Evolutionary conservation across 2,113 vertebrate genomes (phyloP).

Genomic region (Alouatta palliata): DNA sequence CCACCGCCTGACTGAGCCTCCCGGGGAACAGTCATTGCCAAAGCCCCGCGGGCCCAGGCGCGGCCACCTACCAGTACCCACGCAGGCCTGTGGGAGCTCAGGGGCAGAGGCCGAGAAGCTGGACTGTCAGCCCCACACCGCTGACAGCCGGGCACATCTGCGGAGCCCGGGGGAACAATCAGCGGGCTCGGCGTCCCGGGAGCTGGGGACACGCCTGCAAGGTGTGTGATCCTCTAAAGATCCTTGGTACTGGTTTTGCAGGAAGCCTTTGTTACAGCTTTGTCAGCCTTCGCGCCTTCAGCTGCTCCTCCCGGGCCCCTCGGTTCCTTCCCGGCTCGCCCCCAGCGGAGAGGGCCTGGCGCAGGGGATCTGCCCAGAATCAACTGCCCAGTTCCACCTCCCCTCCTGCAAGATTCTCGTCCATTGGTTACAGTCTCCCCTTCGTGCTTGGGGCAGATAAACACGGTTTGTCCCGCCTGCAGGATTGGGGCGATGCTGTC

Average conservation of each 20-base stretch:
- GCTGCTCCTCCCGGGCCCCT: neutral
- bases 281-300: neutral
- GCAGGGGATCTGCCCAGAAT: neutral
- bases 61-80: neutral
- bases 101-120: neutral
- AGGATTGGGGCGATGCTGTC: neutral
- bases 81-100: accelerated
- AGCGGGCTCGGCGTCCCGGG: neutral
- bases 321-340: accelerated
- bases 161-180: neutral
- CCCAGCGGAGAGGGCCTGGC: neutral
- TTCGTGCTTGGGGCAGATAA: neutral
- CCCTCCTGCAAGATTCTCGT: neutral
- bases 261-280: constrained; percentile 65
- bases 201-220: neutral
- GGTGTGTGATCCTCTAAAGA: constrained; percentile 43
- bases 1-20: accelerated
- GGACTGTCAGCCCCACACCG: neutral
- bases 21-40: neutral
- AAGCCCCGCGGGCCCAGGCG: neutral
- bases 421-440: neutral
- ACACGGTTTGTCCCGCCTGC: neutral
- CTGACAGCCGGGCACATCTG: neutral
- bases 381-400: neutral
- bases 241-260: neutral